A percentile compares a stretch with the other conserved stretches of the same genome.
These are phyloP conservation scores for Gymnocypris eckloni DNA, from an alignment of 2,797 vertebrate species.

Conservation along the genomic window DNA sequence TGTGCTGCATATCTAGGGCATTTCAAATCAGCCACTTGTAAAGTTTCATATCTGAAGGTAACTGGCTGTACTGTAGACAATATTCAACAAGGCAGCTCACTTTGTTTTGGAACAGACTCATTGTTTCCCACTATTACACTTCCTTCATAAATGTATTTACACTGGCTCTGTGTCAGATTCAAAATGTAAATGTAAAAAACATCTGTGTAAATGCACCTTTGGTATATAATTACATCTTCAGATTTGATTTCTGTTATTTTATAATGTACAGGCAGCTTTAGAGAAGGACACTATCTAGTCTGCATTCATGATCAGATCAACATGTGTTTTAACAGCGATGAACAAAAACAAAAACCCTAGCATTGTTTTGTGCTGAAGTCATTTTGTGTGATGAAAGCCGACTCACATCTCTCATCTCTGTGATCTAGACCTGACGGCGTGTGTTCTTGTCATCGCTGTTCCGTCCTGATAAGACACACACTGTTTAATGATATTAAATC, in stretches of 20 bases:
- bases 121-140: background rate
- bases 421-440: conserved; percentile 27
- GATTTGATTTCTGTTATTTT: background rate
- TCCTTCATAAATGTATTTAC: conserved; percentile 3
- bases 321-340: conserved; percentile 7
- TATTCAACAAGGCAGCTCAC: background rate
- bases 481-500: conserved; percentile 49
- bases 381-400: conserved; percentile 15
- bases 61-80: background rate
- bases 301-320: background rate
- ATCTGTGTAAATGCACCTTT: background rate
- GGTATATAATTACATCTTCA: background rate
- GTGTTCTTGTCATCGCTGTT: conserved; percentile 34
- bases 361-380: background rate
- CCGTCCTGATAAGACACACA: conserved; percentile 20
- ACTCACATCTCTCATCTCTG: background rate
- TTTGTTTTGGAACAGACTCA: background rate
- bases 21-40: background rate
- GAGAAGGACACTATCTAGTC: background rate
- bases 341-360: background rate
- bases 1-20: background rate
- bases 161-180: background rate
- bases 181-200: background rate
- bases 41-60: background rate
- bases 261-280: background rate